A percentile compares a stretch with the other conserved stretches of the same genome.
phyloP scores from a whole-genome alignment of 2,888 invertebrate species.

The Troglohyphantes excavatus region DNA sequence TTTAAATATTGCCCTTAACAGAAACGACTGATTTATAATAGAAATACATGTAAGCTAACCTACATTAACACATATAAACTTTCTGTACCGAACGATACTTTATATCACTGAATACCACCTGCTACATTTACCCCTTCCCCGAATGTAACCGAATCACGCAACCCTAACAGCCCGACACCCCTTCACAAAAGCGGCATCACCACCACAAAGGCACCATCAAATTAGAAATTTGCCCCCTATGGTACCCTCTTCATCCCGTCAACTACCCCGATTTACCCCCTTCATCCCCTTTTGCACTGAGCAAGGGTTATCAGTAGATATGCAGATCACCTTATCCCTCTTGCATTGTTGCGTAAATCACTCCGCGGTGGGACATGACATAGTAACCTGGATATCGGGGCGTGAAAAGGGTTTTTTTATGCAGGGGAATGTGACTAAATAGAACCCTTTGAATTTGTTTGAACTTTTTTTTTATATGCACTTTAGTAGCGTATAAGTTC shows the following conservation, averaged over 20 bases:
- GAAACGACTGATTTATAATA: no score
- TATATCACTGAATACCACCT: background rate
- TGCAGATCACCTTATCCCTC: constrained; percentile 25
- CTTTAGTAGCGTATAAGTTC: no score
- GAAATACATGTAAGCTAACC: no score
- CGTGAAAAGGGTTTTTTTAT: background rate
- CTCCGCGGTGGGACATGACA: constrained; percentile 6
- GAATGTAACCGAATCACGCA: constrained; percentile 7
- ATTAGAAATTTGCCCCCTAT: constrained; percentile 63
- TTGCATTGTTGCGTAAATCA: constrained; percentile 15
- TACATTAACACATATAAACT: no score
- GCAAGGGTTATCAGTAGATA: constrained; percentile 66
- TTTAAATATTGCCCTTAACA: no score
- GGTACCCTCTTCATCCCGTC: constrained; percentile 27
- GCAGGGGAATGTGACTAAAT: background rate
- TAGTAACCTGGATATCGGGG: constrained; percentile 6
- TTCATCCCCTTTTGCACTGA: constrained; percentile 17
- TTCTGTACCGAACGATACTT: background rate
- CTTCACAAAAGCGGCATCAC: constrained; percentile 53
- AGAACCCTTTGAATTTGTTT: no score
- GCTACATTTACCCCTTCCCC: background rate
- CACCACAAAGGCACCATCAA: constrained; percentile 31
- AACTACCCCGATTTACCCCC: background rate
- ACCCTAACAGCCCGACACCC: constrained; percentile 32
- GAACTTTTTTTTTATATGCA: no score